Percentiles rank a stretch among this genome's conserved stretches.
These are phyloP conservation scores for Brachyalestes nurse DNA, from an alignment of 2,797 vertebrate genomes.

Conservation along the genomic window DNA sequence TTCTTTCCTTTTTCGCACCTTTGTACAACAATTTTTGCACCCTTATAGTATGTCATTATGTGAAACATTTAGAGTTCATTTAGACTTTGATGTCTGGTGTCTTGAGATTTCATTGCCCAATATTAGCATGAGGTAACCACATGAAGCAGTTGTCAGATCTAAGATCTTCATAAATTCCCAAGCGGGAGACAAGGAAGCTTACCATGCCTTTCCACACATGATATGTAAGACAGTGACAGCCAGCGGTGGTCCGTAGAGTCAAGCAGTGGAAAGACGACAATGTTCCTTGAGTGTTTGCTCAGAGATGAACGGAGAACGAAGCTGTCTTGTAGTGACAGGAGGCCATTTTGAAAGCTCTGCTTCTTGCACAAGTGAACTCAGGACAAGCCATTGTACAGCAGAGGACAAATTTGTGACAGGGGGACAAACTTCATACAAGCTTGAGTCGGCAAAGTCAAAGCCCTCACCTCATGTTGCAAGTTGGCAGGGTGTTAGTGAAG, in stretches of 20 bases:
- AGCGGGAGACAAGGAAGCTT: slow-evolving; percentile 29
- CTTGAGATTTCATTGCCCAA: neutral
- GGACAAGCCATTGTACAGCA: slow-evolving; percentile 38
- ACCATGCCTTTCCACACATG: slow-evolving; percentile 28
- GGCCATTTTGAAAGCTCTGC: slow-evolving; percentile 51
- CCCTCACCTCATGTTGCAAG: slow-evolving; percentile 37
- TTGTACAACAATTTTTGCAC: neutral
- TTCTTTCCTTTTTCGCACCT: slow-evolving; percentile 9
- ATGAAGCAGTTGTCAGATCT: neutral
- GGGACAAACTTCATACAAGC: slow-evolving; percentile 56
- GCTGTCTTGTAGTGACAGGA: slow-evolving; percentile 49
- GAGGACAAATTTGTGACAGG: slow-evolving; percentile 55
- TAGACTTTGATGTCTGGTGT: neutral
- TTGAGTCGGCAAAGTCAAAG: slow-evolving; percentile 49
- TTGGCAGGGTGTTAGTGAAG: slow-evolving; percentile 47
- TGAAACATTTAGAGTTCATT: neutral
- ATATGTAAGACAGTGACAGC: slow-evolving; percentile 53
- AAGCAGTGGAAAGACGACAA: slow-evolving; percentile 47
- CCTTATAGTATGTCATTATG: neutral
- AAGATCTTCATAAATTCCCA: slow-evolving; percentile 8
- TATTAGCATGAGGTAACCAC: slow-evolving; percentile 3
- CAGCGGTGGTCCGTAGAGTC: slow-evolving; percentile 43
- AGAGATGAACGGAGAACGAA: slow-evolving; percentile 41
- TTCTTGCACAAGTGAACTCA: slow-evolving; percentile 43
- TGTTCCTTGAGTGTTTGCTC: slow-evolving; percentile 24